These are phyloP conservation scores for Bicyclus anynana DNA, from an alignment of 1,140 invertebrate genomes.

Conservation along the genomic window DNA sequence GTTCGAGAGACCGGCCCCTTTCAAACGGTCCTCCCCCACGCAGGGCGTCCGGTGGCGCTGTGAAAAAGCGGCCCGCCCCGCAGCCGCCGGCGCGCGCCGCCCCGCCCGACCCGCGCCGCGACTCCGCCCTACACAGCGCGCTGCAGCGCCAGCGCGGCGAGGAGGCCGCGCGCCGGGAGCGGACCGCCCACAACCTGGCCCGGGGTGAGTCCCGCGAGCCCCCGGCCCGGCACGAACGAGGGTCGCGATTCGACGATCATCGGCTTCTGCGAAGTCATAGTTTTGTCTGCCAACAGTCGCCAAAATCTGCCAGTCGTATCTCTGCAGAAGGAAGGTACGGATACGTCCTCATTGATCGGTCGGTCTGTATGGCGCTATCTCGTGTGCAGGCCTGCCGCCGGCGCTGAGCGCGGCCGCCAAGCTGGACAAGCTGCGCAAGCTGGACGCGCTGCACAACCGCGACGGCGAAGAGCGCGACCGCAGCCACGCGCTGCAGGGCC, in stretches of 20 bases:
- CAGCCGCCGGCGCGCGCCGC: slow-evolving; percentile 27
- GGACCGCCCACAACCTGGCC: slow-evolving; percentile 39
- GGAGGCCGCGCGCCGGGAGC: slow-evolving; percentile 29
- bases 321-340: too few relatives aligned
- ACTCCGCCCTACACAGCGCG: slow-evolving; percentile 34
- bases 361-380: too few relatives aligned
- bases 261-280: too few relatives aligned
- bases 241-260: not conserved
- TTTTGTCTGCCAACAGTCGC: too few relatives aligned
- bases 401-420: slow-evolving; percentile 51
- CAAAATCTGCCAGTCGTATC: too few relatives aligned
- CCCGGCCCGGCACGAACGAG: not conserved
- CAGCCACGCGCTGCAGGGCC: slow-evolving; percentile 32
- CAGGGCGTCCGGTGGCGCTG: slow-evolving; percentile 41
- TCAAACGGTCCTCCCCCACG: too few relatives aligned
- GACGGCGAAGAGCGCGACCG: slow-evolving; percentile 29
- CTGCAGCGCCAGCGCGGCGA: slow-evolving; percentile 39
- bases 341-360: too few relatives aligned
- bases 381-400: slow-evolving; percentile 42
- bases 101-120: slow-evolving; percentile 22
- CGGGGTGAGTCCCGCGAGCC: slow-evolving; percentile 15
- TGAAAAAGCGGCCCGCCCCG: slow-evolving; percentile 54
- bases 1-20: too few relatives aligned
- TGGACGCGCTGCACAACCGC: slow-evolving; percentile 48
- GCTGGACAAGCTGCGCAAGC: slow-evolving; percentile 56